Evolutionary conservation across 1,140 invertebrate genomes (phyloP).

Genomic region (Oryctes rhinoceros): DNA sequence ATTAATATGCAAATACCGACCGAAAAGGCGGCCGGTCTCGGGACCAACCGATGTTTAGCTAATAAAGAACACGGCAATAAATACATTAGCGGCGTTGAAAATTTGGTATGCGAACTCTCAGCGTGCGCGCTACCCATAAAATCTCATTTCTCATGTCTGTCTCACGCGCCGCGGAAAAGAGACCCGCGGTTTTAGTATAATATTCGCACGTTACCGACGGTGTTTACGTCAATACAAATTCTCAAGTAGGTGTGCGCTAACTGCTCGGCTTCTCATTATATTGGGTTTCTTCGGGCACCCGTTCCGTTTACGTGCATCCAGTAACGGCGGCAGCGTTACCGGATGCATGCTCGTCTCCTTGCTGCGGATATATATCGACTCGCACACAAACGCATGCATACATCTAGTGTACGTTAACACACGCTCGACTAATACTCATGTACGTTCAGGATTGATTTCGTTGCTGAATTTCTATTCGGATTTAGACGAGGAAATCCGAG

Average conservation of each 20-base stretch:
- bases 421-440: background rate
- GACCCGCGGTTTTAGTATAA: conserved; percentile 33
- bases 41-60: conserved; percentile 16
- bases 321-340: background rate
- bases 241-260: conserved; percentile 32
- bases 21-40: background rate
- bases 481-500: background rate
- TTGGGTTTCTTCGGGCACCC: background rate
- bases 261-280: conserved; percentile 28
- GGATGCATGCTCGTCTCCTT: conserved; percentile 3
- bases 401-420: background rate
- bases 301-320: background rate
- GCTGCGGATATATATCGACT: background rate
- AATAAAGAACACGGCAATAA: conserved; percentile 34
- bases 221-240: conserved; percentile 36
- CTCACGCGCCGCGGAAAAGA: background rate
- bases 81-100: conserved; percentile 32
- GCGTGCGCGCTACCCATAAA: conserved; percentile 20
- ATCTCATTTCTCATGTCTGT: conserved; percentile 10
- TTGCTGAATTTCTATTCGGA: background rate
- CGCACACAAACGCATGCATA: background rate
- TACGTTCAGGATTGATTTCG: background rate
- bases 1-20: conserved; percentile 31
- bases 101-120: conserved; percentile 23
- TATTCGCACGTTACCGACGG: conserved; percentile 17